Evolutionary conservation across 1,140 invertebrate species (phyloP).

Genomic region (Pseudomyrmex concolor): DNA sequence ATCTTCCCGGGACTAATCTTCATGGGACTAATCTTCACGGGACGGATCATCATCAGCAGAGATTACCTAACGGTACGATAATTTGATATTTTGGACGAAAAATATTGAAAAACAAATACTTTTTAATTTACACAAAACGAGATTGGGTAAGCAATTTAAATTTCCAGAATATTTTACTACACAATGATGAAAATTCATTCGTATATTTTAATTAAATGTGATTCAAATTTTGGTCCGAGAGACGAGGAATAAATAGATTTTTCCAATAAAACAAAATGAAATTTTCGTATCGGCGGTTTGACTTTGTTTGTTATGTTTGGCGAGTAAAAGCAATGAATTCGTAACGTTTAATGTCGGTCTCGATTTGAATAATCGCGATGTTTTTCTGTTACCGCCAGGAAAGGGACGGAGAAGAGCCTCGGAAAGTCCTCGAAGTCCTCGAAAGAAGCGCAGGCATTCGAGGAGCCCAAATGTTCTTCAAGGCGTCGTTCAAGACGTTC

Average conservation of each 20-base stretch:
- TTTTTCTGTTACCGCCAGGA: slow-evolving; percentile 58
- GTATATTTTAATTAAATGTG: too few species aligned
- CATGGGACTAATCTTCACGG: slow-evolving; percentile 62
- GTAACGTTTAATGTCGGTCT: neutral
- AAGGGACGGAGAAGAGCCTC: slow-evolving; percentile 78
- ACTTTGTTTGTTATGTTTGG: neutral
- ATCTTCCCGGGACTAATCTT: slow-evolving; percentile 64
- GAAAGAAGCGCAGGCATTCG: slow-evolving; percentile 78
- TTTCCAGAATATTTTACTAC: too few species aligned
- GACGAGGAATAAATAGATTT: too few species aligned
- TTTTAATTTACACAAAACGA: neutral
- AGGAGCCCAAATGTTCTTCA: slow-evolving; percentile 76
- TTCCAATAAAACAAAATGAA: too few species aligned
- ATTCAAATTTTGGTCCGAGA: too few species aligned
- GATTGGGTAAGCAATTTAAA: too few species aligned
- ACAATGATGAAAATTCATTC: too few species aligned
- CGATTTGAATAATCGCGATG: neutral
- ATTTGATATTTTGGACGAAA: neutral
- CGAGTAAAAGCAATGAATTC: neutral
- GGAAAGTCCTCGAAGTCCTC: slow-evolving; percentile 78
- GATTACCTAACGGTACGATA: slow-evolving; percentile 71
- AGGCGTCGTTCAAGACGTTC: slow-evolving; percentile 71
- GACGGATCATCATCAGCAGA: slow-evolving; percentile 71
- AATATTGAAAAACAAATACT: neutral
- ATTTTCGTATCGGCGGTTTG: too few species aligned